Evolutionary conservation across 1,140 invertebrate species (phyloP), one percentile per base, ranked within the genome.

Genomic region (Radopholus similis): DNA sequence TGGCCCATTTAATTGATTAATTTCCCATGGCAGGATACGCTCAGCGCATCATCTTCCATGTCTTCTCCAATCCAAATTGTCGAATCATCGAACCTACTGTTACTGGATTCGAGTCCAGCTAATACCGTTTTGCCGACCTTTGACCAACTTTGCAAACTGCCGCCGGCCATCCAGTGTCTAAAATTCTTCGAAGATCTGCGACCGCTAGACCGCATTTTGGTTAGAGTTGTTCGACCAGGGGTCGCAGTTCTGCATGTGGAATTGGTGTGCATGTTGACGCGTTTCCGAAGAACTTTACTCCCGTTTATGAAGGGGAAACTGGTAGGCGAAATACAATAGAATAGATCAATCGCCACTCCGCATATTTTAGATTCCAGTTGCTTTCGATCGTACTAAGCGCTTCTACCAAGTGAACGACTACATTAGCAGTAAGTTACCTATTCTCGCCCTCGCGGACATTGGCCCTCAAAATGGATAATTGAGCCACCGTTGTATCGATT

Each of bases 161-260:
- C 49, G 28, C 49, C 49, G 34, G 49, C 28, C 3, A 30, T 53
- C n/a, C 11, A 26, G 11, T 11, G 49, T 3, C 49, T 26, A 2
- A 53, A 53, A 15, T 53, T 53, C 49, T 53, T 53, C 34, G 49
- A 53, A 30, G 49, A 53, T 2, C 49, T 53, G 13, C 49, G 49
- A n/a, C 49, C 49, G 13, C 34, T 53, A 13, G 49, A 53, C 34
- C 49, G 49, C 9, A 26, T 53, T 32, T 53, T 53, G 49, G 49
- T n/a, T n/a, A n/a, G 47, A 32, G 42, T 71, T 32, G 49, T 55
- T 30, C 47, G 56, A 11, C 42, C 51, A n/a, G 68, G 68, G 28
- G 40, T 69, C 4, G 49, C 54, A 5, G 55, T 71, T 4, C 67
- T 69, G 15, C 51, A 69, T 11, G 18, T 69, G 68, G 66, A 71